A percentile compares a stretch with the other conserved stretches of the same genome.
Evolutionary conservation across 2,888 invertebrate species (phyloP).

Genomic region (Euzophera pinguis): DNA sequence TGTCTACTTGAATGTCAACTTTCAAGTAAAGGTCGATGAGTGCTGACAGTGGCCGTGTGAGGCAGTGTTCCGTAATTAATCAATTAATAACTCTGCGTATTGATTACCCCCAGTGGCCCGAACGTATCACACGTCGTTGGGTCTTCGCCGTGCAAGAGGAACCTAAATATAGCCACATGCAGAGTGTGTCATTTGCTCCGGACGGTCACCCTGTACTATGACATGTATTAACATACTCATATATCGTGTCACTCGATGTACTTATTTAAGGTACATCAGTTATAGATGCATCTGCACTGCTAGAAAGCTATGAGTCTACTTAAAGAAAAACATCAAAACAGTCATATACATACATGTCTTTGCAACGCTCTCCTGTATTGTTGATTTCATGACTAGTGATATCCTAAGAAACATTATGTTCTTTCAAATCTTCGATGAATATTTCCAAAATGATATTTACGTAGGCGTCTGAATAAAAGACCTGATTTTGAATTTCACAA

Average conservation of each 20-base stretch:
- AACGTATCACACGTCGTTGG: constrained; percentile 57
- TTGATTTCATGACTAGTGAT: no score
- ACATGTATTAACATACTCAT: constrained; percentile 1
- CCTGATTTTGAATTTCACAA: no score
- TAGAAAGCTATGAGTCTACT: neutral
- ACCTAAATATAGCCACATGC: constrained; percentile 60
- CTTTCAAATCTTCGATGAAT: no score
- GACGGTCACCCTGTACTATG: constrained; percentile 40
- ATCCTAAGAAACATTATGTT: no score
- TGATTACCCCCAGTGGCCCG: constrained; percentile 53
- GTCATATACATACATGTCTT: no score
- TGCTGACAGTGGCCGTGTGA: constrained; percentile 42
- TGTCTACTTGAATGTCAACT: constrained; percentile 41
- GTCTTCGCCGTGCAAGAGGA: constrained; percentile 39
- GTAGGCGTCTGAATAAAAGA: no score
- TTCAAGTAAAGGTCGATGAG: constrained; percentile 39
- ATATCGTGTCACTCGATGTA: neutral
- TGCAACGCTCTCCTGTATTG: no score
- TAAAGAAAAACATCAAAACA: no score
- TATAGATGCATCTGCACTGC: constrained; percentile 10
- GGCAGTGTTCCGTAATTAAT: constrained; percentile 51
- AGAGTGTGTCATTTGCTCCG: constrained; percentile 32
- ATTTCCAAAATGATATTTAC: no score
- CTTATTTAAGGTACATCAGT: neutral
- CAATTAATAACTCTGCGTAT: constrained; percentile 50